phyloP scores from a whole-genome alignment of 53 echinoderm and acorn worm species.

The Luidia sarsii region DNA sequence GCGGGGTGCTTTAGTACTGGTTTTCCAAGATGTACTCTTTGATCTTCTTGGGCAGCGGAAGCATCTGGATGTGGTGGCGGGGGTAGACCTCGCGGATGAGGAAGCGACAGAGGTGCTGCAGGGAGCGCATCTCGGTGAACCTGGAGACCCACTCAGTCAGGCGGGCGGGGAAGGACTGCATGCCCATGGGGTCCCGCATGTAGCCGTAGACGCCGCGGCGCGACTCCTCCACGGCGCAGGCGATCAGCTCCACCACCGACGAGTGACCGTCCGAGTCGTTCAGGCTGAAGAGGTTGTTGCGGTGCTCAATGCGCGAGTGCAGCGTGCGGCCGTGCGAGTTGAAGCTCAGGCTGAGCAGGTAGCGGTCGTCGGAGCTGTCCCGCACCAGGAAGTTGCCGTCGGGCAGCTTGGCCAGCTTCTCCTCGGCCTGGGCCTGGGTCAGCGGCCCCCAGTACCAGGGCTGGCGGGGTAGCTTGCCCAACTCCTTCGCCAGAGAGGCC shows the following conservation, averaged over 20 bases:
- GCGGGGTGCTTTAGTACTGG: conserved; percentile 68
- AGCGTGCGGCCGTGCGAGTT: conserved; percentile 92
- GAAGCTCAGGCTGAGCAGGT: conserved; percentile 91
- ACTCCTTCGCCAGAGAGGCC: conserved; percentile 67
- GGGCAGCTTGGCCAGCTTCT: conserved; percentile 68
- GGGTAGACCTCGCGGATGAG: conserved; percentile 89
- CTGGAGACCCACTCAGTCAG: conserved; percentile 88
- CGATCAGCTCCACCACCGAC: conserved; percentile 82
- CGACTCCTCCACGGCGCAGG: conserved; percentile 81
- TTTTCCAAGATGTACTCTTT: conserved; percentile 89
- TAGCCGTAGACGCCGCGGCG: conserved; percentile 88
- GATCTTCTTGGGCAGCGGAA: conserved; percentile 91
- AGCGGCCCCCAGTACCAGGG: conserved; percentile 99
- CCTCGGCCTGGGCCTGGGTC: conserved; percentile 87
- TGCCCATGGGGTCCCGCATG: conserved; percentile 82
- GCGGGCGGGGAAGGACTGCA: conserved; percentile 90
- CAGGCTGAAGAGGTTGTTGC: conserved; percentile 85
- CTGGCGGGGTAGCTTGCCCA: conserved; percentile 81
- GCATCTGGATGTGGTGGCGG: conserved; percentile 78
- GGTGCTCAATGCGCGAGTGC: conserved; percentile 89
- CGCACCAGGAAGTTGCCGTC: conserved; percentile 91
- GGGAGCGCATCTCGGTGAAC: conserved; percentile 82
- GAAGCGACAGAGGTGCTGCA: conserved; percentile 93
- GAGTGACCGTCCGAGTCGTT: conserved; percentile 88
- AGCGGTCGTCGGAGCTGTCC: conserved; percentile 93